Evolutionary conservation across 2,797 vertebrate genomes (phyloP).

Genomic region (Acrossocheilus wenchowensis): DNA sequence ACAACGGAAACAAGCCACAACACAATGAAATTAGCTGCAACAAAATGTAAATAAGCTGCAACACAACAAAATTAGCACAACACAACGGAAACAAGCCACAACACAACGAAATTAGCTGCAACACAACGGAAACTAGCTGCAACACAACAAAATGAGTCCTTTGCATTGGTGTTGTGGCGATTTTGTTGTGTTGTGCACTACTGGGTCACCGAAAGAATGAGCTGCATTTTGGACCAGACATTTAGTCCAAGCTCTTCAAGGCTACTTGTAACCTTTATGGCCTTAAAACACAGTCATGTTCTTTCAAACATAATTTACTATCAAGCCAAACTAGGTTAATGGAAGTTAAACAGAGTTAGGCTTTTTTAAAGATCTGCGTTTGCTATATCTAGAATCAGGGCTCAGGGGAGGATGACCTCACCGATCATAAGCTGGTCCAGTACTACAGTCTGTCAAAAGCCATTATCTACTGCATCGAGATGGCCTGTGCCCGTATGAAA

Average conservation of each 20-base stretch:
- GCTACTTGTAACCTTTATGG: background rate
- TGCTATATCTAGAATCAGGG: conserved; percentile 22
- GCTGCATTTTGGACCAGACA: background rate
- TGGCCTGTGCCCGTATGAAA: conserved; percentile 1
- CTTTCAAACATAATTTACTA: background rate
- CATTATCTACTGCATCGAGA: conserved; percentile 34
- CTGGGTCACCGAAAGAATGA: background rate
- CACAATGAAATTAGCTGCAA: too few species aligned
- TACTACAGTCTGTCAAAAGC: conserved; percentile 16
- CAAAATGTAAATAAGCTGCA: too few species aligned
- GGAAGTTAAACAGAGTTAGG: conserved; percentile 3
- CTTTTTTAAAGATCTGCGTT: conserved; percentile 16
- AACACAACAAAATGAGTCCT: too few species aligned
- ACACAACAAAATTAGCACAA: too few species aligned
- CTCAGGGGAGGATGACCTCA: conserved; percentile 53
- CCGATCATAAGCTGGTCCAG: conserved; percentile 4
- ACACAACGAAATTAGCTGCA: too few species aligned
- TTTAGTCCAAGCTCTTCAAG: background rate
- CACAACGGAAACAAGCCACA: too few species aligned
- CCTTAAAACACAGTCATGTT: background rate
- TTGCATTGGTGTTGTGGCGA: background rate
- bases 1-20: too few species aligned
- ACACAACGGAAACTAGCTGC: too few species aligned
- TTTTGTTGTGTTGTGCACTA: background rate
- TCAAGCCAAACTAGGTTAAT: background rate